Evolutionary conservation across 1,140 invertebrate genomes (phyloP).

Genomic region (Drosophila parabipectinata): DNA sequence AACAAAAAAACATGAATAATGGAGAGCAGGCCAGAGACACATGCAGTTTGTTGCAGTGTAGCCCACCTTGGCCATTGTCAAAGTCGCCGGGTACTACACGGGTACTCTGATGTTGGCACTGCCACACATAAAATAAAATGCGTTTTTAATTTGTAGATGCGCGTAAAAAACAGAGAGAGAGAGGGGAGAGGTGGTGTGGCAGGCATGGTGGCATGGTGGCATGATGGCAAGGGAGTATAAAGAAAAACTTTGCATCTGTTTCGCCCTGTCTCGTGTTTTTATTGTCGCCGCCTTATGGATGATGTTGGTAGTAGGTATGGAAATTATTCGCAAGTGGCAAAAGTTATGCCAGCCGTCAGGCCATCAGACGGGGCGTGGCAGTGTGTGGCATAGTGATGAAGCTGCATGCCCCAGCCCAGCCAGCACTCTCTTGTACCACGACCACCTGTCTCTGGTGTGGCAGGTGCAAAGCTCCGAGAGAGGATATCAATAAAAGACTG

Average conservation of each 20-base stretch:
- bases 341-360: constrained; percentile 57
- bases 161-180: constrained; percentile 49
- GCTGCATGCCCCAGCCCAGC: not conserved
- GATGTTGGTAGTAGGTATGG: constrained; percentile 41
- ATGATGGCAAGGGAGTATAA: not conserved
- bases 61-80: constrained; percentile 60
- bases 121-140: constrained; percentile 76
- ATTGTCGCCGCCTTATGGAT: constrained; percentile 60
- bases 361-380: constrained; percentile 46
- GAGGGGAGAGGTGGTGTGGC: not conserved
- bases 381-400: constrained; percentile 21
- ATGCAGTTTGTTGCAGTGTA: constrained; percentile 32
- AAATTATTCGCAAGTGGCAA: constrained; percentile 76
- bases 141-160: constrained; percentile 82
- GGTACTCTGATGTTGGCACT: constrained; percentile 3
- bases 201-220: not conserved
- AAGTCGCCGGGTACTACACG: constrained; percentile 34
- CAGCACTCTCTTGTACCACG: not conserved
- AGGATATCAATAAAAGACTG: constrained; percentile 26
- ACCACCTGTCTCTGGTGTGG: constrained; percentile 55
- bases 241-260: constrained; percentile 56
- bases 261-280: constrained; percentile 59
- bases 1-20: not conserved
- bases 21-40: not conserved
- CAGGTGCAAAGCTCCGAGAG: constrained; percentile 29